A percentile compares a stretch with the other conserved stretches of the same genome.
These are phyloP conservation scores for Ruditapes philippinarum DNA, from an alignment of 1,140 invertebrate genomes.

Conservation along the genomic window DNA sequence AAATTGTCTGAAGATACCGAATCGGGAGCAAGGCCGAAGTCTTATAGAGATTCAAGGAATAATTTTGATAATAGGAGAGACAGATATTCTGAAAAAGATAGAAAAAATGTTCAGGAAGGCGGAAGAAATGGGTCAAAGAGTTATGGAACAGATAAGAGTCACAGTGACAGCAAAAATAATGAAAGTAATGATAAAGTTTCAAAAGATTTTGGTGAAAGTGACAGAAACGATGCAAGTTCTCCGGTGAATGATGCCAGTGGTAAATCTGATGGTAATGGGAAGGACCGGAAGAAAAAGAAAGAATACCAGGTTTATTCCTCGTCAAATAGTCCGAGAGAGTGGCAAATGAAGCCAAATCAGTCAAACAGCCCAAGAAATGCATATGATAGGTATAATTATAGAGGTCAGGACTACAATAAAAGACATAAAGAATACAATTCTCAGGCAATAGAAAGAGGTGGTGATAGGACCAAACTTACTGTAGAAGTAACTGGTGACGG, in stretches of 20 bases:
- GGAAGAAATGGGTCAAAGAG: not conserved
- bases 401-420: slow-evolving; percentile 64
- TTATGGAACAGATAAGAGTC: not conserved
- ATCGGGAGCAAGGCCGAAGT: not conserved
- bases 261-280: not conserved
- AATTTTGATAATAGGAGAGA: not conserved
- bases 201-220: not conserved
- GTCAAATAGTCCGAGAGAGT: slow-evolving; percentile 27
- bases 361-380: not conserved
- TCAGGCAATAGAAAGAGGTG: slow-evolving; percentile 29
- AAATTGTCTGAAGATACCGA: not conserved
- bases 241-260: not conserved
- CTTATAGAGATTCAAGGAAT: slow-evolving; percentile 16
- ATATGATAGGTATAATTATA: slow-evolving; percentile 52
- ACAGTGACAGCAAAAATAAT: not conserved
- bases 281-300: slow-evolving; percentile 53
- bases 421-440: slow-evolving; percentile 48
- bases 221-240: not conserved
- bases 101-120: not conserved
- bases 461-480: slow-evolving; percentile 31
- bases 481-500: not conserved
- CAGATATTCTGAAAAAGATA: not conserved
- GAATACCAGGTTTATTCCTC: slow-evolving; percentile 53
- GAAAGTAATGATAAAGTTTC: not conserved
- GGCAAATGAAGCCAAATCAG: not conserved